Base-by-base conservation (phyloP, 2,113 vertebrate genomes). In the Anser brachyrhynchus region DNA sequence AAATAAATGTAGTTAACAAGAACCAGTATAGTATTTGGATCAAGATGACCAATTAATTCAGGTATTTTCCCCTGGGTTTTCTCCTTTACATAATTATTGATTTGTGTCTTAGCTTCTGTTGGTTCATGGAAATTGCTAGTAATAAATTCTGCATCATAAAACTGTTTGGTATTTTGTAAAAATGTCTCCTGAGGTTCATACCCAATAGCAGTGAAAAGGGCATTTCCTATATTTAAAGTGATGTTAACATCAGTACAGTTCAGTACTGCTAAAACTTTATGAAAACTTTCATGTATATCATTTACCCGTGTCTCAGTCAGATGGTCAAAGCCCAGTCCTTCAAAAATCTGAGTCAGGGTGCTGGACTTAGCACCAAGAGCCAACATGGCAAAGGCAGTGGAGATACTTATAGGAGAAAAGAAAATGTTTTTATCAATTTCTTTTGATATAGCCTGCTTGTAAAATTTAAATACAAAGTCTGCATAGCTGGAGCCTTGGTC, bases 1-100 rank as follows among this genome's bases (percentile, higher is more conserved):
- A 99, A 99, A 93, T 97, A 98, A 91, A 99, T 97, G 18, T 97
- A 98, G 93, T 98, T 99, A 72, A 98, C 83, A 71, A 99, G 98
- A 95, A 99, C 93, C 97, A 99, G 96, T 77, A 97, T 71, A 10
- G 96, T 98, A 4, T 23, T 92, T n/a, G 96, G 18, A 58, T 98
- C 96, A 93, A 99, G 93, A 25, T 43, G 92, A 70, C 59, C 93
- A 84, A 99, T 73, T 91, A 98, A 93, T 29, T 98, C 86, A 14
- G 94, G 95, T 84, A 99, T 98, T 94, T 97, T 98, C 55, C 98
- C 98, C 0, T 98, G 84, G 9, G 99, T 99, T 97, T 99, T 98
- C 62, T 85, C 58, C 14, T 97, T 92, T 39, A 99, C 92, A 8
- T 97, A 98, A 20, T 84, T 76, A 93, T 99, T 99, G 90, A 99